phyloP scores from a whole-genome alignment of 2,888 invertebrate species.

The Chalcosyrphus nemorum region DNA sequence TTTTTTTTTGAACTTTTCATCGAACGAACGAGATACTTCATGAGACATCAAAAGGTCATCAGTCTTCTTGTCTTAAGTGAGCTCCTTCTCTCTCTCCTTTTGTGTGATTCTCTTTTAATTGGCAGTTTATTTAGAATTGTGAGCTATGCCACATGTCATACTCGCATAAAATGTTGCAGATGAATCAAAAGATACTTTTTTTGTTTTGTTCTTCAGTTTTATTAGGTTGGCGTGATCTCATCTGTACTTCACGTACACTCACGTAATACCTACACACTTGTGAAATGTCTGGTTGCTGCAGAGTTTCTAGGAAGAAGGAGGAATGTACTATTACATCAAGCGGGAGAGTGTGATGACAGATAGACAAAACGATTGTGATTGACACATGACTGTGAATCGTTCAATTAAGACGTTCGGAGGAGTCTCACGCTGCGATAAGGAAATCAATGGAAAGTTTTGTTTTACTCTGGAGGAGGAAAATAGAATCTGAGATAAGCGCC shows the following conservation, averaged over 20 bases:
- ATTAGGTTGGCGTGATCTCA: slow-evolving; percentile 45
- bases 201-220: too few relatives aligned
- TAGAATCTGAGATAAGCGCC: not conserved
- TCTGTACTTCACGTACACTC: slow-evolving; percentile 10
- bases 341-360: not conserved
- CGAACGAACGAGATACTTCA: not conserved
- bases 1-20: slow-evolving; percentile 2
- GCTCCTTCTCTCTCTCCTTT: not conserved
- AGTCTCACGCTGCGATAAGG: slow-evolving; percentile 1
- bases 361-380: slow-evolving; percentile 20
- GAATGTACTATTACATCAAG: slow-evolving; percentile 25
- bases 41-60: slow-evolving; percentile 12
- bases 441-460: slow-evolving; percentile 16
- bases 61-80: not conserved
- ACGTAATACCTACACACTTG: not conserved
- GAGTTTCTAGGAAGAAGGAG: slow-evolving; percentile 10
- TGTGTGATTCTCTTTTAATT: slow-evolving; percentile 48
- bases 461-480: not conserved
- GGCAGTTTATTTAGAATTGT: slow-evolving; percentile 49
- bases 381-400: not conserved
- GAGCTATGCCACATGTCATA: slow-evolving; percentile 13
- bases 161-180: slow-evolving; percentile 26
- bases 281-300: not conserved
- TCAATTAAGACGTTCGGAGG: not conserved
- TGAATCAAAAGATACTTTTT: slow-evolving; percentile 26